phyloP scores from a whole-genome alignment of 2,888 invertebrate species.

The Pristionchus exspectatus region DNA sequence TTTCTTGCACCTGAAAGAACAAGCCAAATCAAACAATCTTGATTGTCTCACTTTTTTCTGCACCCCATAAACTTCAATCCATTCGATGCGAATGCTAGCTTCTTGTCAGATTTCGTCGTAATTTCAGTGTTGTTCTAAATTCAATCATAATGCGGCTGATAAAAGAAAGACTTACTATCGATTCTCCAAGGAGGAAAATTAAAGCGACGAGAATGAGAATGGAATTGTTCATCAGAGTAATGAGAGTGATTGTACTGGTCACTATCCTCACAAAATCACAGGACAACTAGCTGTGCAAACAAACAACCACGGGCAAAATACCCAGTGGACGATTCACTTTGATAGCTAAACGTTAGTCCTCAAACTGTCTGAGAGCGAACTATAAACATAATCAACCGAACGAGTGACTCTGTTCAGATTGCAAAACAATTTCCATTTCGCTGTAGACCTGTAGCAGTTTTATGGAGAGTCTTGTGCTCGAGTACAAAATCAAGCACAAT shows the following conservation, averaged over 20 bases:
- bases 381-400: no score
- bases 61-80: not conserved
- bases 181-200: not conserved
- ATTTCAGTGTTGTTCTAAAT: not conserved
- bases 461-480: not conserved
- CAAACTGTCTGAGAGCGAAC: not conserved
- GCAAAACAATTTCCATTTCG: no score
- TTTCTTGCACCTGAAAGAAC: not conserved
- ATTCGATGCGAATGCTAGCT: not conserved
- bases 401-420: no score
- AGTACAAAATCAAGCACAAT: not conserved
- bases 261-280: not conserved
- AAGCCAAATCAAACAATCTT: not conserved
- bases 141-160: not conserved
- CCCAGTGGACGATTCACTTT: not conserved
- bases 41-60: not conserved
- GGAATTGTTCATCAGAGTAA: not conserved
- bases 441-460: not conserved
- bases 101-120: not conserved
- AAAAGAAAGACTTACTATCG: not conserved
- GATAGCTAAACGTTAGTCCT: not conserved
- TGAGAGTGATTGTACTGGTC: not conserved
- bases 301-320: not conserved
- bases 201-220: not conserved
- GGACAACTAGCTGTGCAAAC: not conserved